phyloP scores from a whole-genome alignment of 2,797 vertebrate species.

The Channa striata region DNA sequence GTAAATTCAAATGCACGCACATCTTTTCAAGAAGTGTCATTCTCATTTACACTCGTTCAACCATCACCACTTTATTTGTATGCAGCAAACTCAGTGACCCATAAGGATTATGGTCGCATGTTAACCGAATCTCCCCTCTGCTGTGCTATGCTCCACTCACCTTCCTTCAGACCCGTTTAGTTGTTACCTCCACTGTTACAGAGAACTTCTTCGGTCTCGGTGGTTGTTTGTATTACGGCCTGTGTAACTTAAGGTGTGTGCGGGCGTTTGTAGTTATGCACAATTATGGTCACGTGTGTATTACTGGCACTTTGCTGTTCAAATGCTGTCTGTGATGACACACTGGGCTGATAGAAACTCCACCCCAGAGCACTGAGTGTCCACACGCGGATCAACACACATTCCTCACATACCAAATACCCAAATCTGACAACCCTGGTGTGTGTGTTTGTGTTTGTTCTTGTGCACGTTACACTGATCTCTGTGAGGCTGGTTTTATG shows the following conservation, averaged over 20 bases:
- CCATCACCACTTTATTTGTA: background rate
- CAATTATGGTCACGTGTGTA: slow-evolving; percentile 16
- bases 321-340: slow-evolving; percentile 63
- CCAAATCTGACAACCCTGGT: slow-evolving; percentile 66
- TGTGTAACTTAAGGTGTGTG: slow-evolving; percentile 2
- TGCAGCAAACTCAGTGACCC: background rate
- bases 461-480: slow-evolving; percentile 55
- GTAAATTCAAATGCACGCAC: too few species aligned
- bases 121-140: background rate
- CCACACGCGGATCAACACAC: slow-evolving; percentile 52
- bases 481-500: slow-evolving; percentile 54
- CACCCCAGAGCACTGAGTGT: slow-evolving; percentile 53
- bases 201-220: background rate
- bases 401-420: slow-evolving; percentile 76
- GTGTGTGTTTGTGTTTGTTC: slow-evolving; percentile 37
- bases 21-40: background rate
- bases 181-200: background rate
- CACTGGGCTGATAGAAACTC: slow-evolving; percentile 60
- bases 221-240: slow-evolving; percentile 20
- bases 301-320: slow-evolving; percentile 25
- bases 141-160: background rate
- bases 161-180: background rate
- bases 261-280: background rate
- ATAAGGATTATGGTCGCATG: background rate
- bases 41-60: background rate